These are phyloP conservation scores for Coregonus ussuriensis DNA, from an alignment of 2,797 vertebrate species.

Conservation along the genomic window DNA sequence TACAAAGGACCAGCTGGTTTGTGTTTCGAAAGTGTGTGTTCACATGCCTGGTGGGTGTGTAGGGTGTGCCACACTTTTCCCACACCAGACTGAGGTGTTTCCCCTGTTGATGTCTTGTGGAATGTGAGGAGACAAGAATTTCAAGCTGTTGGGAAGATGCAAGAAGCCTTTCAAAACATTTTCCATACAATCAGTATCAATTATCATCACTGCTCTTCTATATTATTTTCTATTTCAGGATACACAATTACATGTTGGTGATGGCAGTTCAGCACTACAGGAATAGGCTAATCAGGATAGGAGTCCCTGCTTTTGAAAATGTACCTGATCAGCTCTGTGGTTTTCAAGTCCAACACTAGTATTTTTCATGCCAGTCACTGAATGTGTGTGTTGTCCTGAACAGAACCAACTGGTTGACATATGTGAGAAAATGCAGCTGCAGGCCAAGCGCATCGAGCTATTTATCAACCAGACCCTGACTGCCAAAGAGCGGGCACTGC, in stretches of 20 bases:
- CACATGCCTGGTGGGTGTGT: slow-evolving; percentile 1
- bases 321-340: background rate
- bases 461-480: slow-evolving; percentile 83
- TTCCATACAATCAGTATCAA: background rate
- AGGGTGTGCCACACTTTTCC: slow-evolving; percentile 48
- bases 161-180: too few species aligned
- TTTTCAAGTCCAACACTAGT: background rate
- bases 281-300: too few species aligned
- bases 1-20: background rate
- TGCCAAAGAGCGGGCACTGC: slow-evolving; percentile 81
- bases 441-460: slow-evolving; percentile 82
- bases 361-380: too few species aligned
- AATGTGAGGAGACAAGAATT: slow-evolving; percentile 61
- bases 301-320: too few species aligned
- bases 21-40: background rate
- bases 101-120: slow-evolving; percentile 17
- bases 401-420: slow-evolving; percentile 92
- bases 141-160: slow-evolving; percentile 26
- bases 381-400: slow-evolving; percentile 17
- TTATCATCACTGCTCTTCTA: background rate
- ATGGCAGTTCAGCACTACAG: too few species aligned
- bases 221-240: background rate
- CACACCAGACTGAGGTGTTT: slow-evolving; percentile 12
- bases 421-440: slow-evolving; percentile 92
- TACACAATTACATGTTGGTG: background rate